Conservation (phyloP, 2,888 invertebrate genomes). For the Amiota minor region DNA sequence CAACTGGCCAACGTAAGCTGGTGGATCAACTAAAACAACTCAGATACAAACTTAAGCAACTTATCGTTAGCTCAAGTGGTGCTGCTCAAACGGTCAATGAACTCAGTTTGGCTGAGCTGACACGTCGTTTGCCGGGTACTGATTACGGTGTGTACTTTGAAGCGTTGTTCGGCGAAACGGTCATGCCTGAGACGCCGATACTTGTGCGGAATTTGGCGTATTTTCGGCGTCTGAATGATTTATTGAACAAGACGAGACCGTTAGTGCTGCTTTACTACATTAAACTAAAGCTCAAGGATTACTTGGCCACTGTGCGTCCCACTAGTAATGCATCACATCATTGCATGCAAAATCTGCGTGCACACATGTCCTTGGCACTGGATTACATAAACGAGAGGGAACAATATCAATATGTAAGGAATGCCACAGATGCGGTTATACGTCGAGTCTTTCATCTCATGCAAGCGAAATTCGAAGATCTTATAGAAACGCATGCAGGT, state of each 20-base stretch:
- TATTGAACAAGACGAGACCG: conserved; percentile 35
- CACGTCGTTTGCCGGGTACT: conserved; percentile 33
- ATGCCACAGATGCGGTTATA: conserved; percentile 37
- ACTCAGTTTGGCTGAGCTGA: conserved; percentile 42
- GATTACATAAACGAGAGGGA: conserved; percentile 40
- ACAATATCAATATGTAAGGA: conserved; percentile 38
- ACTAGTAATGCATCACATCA: conserved; percentile 21
- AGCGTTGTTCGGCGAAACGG: conserved; percentile 28
- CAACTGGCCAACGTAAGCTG: conserved; percentile 19
- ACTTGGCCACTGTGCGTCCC: conserved; percentile 41
- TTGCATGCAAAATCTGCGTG: conserved; percentile 35
- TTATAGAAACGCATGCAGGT: conserved; percentile 34
- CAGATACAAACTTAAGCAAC: conserved; percentile 25
- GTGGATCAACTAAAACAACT: conserved; percentile 36
- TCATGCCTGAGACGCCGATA: conserved; percentile 35
- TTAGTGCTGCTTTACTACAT: conserved; percentile 40
- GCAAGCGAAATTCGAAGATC: conserved; percentile 39
- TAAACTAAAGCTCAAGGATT: conserved; percentile 45
- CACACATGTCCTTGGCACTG: conserved; percentile 46
- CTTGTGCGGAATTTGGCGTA: conserved; percentile 41
- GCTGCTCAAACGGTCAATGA: conserved; percentile 26
- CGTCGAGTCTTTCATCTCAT: conserved; percentile 37
- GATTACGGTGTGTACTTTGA: conserved; percentile 37
- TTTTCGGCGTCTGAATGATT: conserved; percentile 40
- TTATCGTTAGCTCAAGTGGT: not conserved